Evolutionary conservation across 2,113 vertebrate species (phyloP), one percentile per base, ranked within the genome.

Genomic region (Heptranchias perlo): DNA sequence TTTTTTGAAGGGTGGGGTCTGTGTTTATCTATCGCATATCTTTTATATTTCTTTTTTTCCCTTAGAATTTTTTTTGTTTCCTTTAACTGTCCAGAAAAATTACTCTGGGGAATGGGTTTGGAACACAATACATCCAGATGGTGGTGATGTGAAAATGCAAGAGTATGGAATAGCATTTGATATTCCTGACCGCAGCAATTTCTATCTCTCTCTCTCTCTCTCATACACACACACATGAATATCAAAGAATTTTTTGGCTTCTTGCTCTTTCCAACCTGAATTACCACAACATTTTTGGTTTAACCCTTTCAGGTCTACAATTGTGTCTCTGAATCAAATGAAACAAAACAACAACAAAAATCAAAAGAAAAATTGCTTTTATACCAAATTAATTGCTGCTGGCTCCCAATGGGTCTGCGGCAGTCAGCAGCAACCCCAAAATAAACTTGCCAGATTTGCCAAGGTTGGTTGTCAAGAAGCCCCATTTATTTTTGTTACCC

Each of bases 71-170:
- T 52, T 54, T 62, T 93, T 47, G 76, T 62, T 92, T 92, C 54
- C 58, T 62, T 62, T 62, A 92, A 92, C 89, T n/a, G 13, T 62
- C 89, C 31, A 92, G 58, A 39, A 62, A 64, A 62, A 62, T 8
- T 39, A 93, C 89, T 39, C 89, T 62, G 16, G 89, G 89, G 58
- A 62, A 39, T 39, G 58, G 35, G 16, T 61, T 93, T 93, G 31
- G 89, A 93, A 93, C 58, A 23, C 58, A 44, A n/a, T 52, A 91
- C 13, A 91, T 35, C 87, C 87, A 91, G 87, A 91, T 93, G 89
- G 89, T 93, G 61, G 18, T 62, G 58, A 93, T 93, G 89, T 93
- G 58, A n/a, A 64, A 93, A 93, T n/a, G 76, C 76, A 78, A 78
- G 76, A n/a, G 31, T n/a, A 92, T 92, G 52, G 31, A 61, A 92